Evolutionary conservation across 2,888 invertebrate species (phyloP).

Genomic region (Leucozona laternaria): DNA sequence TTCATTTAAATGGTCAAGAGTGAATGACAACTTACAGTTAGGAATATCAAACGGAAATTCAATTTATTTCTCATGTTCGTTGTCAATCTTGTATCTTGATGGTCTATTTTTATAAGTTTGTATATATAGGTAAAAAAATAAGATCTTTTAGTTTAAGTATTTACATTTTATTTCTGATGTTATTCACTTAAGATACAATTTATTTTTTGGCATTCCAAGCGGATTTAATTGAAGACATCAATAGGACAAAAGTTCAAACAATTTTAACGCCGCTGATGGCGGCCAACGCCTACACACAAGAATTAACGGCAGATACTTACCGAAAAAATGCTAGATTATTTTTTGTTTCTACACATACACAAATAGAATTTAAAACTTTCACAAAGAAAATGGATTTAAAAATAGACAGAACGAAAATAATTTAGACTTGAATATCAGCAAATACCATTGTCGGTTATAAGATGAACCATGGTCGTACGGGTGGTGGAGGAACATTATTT

Average conservation of each 20-base stretch:
- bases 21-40: constrained; percentile 45
- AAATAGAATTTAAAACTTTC: background rate
- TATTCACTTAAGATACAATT: background rate
- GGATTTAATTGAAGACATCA: constrained; percentile 15
- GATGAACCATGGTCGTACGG: background rate
- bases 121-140: background rate
- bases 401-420: background rate
- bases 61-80: constrained; percentile 25
- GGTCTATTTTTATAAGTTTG: constrained; percentile 32
- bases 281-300: constrained; percentile 15
- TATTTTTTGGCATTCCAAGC: background rate
- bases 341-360: background rate
- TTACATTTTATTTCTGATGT: background rate
- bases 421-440: background rate
- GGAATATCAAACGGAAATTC: constrained; percentile 43
- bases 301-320: background rate
- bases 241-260: constrained; percentile 35
- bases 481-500: background rate
- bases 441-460: background rate
- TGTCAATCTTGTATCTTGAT: constrained; percentile 33
- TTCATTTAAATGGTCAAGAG: constrained; percentile 50
- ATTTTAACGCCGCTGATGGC: background rate
- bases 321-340: background rate
- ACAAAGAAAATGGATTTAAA: background rate
- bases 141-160: background rate